phyloP scores from a whole-genome alignment of 64 coral and sea anemone genomes.

The Actinia equina region DNA sequence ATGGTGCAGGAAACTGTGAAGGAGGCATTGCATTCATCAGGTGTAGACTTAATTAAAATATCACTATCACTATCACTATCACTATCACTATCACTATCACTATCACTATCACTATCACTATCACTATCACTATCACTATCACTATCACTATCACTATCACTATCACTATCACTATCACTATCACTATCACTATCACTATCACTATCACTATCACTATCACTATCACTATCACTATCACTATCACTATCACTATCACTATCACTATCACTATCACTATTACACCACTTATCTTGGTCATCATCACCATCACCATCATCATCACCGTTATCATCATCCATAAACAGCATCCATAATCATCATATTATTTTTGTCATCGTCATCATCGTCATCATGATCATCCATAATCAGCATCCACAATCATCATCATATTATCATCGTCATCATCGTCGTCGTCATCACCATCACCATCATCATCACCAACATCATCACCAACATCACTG shows the following conservation, averaged over 20 bases:
- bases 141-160: background rate
- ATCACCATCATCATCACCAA: no score
- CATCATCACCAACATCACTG: no score
- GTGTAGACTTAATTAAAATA: no score
- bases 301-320: background rate
- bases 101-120: background rate
- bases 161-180: background rate
- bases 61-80: no score
- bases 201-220: no score
- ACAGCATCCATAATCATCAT: conserved; percentile 1
- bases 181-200: background rate
- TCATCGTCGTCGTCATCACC: background rate
- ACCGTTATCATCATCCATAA: no score
- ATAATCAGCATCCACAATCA: no score
- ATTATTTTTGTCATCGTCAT: background rate
- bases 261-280: background rate
- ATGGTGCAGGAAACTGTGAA: no score
- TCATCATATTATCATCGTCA: background rate
- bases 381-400: background rate
- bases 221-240: no score
- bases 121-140: background rate
- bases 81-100: no score
- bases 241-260: no score
- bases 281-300: background rate
- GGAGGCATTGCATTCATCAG: no score